phyloP scores from a whole-genome alignment of 2,797 vertebrate genomes.

The Anabas testudineus region DNA sequence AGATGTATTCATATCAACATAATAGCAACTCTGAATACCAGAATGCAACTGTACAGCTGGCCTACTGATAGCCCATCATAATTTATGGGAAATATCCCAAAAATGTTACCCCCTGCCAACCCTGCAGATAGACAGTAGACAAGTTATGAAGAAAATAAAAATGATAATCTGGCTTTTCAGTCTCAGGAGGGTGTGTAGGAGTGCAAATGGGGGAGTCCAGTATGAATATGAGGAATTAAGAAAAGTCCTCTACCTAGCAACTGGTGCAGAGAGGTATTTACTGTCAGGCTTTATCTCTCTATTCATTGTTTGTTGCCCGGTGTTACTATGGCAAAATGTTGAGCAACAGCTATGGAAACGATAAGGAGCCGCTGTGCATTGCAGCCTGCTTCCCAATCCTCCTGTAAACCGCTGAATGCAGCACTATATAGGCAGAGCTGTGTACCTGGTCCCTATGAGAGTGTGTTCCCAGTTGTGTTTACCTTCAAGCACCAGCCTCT shows the following conservation, averaged over 20 bases:
- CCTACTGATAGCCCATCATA: constrained; percentile 75
- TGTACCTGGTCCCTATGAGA: constrained; percentile 36
- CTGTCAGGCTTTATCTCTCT: constrained; percentile 71
- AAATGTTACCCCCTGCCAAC: constrained; percentile 73
- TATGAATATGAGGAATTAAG: constrained; percentile 74
- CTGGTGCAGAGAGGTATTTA: constrained; percentile 73
- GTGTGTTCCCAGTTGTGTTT: constrained; percentile 61
- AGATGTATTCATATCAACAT: constrained; percentile 82
- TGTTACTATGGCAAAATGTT: constrained; percentile 62
- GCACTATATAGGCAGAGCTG: neutral
- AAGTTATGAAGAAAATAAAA: constrained; percentile 59
- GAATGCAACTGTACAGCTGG: constrained; percentile 74
- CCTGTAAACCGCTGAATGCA: constrained; percentile 20
- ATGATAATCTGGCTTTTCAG: constrained; percentile 68
- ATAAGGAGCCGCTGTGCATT: constrained; percentile 47
- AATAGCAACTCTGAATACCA: constrained; percentile 75
- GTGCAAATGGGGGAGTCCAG: constrained; percentile 55
- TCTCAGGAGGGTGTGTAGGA: constrained; percentile 64
- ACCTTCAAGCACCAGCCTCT: constrained; percentile 56
- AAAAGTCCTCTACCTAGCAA: constrained; percentile 83
- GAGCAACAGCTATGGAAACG: constrained; percentile 37
- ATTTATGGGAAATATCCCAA: constrained; percentile 78
- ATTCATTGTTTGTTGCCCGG: constrained; percentile 58
- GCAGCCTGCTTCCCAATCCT: constrained; percentile 28
- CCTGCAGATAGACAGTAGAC: constrained; percentile 55